Percentiles rank a stretch among this genome's conserved stretches.
Evolutionary conservation across 2,797 vertebrate species (phyloP).

Genomic region (Rhabdomys pumilio): DNA sequence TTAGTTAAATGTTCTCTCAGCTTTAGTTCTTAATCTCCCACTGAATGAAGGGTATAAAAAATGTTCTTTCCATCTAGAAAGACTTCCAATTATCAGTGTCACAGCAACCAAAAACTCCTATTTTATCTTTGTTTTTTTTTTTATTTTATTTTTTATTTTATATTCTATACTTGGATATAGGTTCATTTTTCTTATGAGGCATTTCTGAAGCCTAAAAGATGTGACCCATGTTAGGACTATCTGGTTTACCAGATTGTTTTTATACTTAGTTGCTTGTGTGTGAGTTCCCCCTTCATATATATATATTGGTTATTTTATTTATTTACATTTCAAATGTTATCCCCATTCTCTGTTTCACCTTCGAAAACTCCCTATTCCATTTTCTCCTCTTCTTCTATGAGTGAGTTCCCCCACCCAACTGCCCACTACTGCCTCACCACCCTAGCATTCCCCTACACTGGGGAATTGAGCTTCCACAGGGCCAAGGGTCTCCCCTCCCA

Average conservation of each 20-base stretch:
- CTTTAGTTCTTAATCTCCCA: background rate
- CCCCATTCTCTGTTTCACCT: no score
- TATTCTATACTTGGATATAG: background rate
- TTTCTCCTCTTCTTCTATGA: no score
- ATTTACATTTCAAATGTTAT: no score
- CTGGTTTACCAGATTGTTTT: background rate
- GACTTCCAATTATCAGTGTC: background rate
- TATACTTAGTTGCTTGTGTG: background rate
- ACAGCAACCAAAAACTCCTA: background rate
- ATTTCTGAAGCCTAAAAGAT: background rate
- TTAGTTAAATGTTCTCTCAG: background rate
- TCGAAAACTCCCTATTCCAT: no score
- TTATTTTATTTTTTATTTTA: constrained; percentile 35
- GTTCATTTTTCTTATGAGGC: background rate
- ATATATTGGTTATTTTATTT: no score
- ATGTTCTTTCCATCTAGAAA: background rate
- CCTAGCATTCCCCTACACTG: no score
- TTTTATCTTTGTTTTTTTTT: background rate
- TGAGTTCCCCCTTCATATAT: background rate
- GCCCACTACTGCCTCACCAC: no score
- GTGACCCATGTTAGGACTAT: background rate
- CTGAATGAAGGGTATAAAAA: background rate
- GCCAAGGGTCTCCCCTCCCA: no score
- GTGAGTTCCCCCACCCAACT: no score
- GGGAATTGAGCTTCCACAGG: no score